Evolutionary conservation across 2,113 vertebrate genomes (phyloP).

Genomic region (Lophotis ruficrista): DNA sequence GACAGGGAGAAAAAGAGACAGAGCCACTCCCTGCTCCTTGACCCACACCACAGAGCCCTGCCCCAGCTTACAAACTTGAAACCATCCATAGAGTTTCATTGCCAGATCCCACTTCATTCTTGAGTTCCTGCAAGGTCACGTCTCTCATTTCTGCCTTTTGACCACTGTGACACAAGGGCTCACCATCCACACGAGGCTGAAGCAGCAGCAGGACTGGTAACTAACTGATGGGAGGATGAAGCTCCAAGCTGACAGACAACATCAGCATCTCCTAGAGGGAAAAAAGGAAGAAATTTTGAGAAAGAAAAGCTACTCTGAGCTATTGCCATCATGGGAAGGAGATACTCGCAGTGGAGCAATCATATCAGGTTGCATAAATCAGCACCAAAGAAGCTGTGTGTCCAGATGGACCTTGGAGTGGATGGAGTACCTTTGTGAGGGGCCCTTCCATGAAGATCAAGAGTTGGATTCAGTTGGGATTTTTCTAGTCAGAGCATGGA

Average conservation of each 20-base stretch:
- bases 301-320: background rate
- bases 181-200: background rate
- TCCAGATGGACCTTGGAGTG: background rate
- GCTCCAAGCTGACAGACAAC: background rate
- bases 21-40: background rate
- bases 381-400: background rate
- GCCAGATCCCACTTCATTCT: background rate
- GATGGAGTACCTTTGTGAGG: background rate
- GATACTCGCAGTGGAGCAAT: background rate
- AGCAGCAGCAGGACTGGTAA: background rate
- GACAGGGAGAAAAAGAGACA: background rate
- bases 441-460: background rate
- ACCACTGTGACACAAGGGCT: background rate
- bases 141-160: background rate
- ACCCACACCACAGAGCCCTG: background rate
- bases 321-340: background rate
- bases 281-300: background rate
- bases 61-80: background rate
- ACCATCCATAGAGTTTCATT: background rate
- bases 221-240: background rate
- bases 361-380: fast-evolving
- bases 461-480: background rate
- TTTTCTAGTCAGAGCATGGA: background rate
- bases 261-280: background rate
- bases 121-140: background rate